phyloP scores from a whole-genome alignment of 1,140 invertebrate species.

The Myzus persicae region DNA sequence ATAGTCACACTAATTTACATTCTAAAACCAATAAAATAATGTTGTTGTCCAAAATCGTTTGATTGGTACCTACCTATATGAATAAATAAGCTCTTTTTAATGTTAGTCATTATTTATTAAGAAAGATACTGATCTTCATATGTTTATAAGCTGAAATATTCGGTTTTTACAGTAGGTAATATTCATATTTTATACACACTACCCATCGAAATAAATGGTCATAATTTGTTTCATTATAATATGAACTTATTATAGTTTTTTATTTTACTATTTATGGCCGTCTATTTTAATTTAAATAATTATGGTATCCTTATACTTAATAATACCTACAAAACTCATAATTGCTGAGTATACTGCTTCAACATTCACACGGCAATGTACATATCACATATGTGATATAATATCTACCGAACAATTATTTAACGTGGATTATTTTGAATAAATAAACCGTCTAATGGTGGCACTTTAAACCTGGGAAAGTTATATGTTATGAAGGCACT shows the following conservation, averaged over 20 bases:
- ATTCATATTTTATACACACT: background rate
- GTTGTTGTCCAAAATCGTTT: background rate
- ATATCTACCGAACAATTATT: constrained; percentile 44
- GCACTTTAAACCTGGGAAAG: constrained; percentile 42
- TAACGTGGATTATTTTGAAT: constrained; percentile 45
- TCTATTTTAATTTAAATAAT: background rate
- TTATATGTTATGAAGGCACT: constrained; percentile 16
- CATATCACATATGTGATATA: background rate
- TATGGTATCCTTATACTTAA: background rate
- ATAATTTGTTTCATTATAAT: background rate
- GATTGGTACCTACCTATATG: too few species aligned
- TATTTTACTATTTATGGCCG: background rate
- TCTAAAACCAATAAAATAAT: background rate
- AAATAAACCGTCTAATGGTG: constrained; percentile 29
- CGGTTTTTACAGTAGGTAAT: background rate
- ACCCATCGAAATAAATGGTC: background rate
- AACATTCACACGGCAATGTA: background rate
- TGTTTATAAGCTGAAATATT: background rate
- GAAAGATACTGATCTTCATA: background rate
- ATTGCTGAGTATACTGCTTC: background rate
- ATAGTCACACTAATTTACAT: background rate
- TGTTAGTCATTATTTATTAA: background rate
- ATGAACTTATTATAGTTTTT: background rate
- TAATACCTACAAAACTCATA: background rate
- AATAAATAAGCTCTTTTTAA: background rate